Evolutionary conservation across 2,888 invertebrate genomes (phyloP).

Genomic region (Linnaemya vulpina): DNA sequence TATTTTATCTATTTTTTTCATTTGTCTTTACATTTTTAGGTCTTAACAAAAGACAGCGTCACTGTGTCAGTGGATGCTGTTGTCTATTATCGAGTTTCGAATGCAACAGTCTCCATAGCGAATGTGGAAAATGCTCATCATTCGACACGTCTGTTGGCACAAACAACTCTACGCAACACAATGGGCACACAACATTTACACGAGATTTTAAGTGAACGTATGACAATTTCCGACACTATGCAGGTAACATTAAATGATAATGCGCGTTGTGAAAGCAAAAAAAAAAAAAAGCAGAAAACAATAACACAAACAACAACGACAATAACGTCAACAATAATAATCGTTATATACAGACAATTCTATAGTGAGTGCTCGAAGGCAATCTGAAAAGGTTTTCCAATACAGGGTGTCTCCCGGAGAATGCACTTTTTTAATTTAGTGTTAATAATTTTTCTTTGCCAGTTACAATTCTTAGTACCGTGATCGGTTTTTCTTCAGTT

Average conservation of each 20-base stretch:
- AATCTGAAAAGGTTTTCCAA: constrained; percentile 14
- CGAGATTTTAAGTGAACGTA: constrained; percentile 97
- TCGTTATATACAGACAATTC: constrained; percentile 14
- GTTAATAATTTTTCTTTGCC: no score
- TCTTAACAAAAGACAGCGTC: constrained; percentile 96
- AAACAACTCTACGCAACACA: constrained; percentile 95
- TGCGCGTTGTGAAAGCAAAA: no score
- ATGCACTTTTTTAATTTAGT: no score
- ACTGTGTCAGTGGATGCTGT: constrained; percentile 98
- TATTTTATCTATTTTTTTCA: constrained; percentile 70
- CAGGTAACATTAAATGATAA: constrained; percentile 51
- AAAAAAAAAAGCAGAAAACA: neutral
- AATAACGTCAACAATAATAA: constrained; percentile 32
- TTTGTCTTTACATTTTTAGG: constrained; percentile 43
- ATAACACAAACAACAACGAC: neutral
- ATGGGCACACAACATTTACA: constrained; percentile 97
- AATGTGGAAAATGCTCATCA: constrained; percentile 99
- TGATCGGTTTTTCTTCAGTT: no score
- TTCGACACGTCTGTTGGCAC: constrained; percentile 94
- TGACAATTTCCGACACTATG: constrained; percentile 90
- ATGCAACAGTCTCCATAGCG: constrained; percentile 97
- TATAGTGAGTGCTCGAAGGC: neutral
- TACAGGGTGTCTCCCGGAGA: no score
- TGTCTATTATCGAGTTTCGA: constrained; percentile 95
- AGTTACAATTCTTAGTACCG: no score